phyloP scores from a whole-genome alignment of 2,113 vertebrate genomes.

The Pavo muticus region DNA sequence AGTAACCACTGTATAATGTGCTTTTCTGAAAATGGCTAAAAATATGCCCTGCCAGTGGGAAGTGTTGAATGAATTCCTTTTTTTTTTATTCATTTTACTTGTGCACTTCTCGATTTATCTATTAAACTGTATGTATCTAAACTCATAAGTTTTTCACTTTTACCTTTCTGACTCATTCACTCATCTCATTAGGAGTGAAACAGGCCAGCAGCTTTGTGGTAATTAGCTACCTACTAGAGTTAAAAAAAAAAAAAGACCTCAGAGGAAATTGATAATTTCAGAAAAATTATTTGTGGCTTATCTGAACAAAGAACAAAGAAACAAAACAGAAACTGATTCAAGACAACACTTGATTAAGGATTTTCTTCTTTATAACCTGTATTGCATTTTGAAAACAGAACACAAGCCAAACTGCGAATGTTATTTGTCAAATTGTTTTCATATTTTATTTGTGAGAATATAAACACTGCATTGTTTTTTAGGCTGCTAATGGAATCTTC shows the following conservation, averaged over 20 bases:
- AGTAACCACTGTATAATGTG: background rate
- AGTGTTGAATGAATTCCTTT: background rate
- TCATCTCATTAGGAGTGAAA: background rate
- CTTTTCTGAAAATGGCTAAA: background rate
- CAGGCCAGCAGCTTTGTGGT: background rate
- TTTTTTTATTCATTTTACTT: background rate
- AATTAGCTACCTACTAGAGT: background rate
- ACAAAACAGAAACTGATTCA: background rate
- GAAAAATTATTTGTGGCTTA: background rate
- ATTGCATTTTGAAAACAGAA: conserved; percentile 1
- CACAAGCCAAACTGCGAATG: background rate
- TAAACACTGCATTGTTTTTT: conserved; percentile 21
- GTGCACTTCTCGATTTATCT: background rate
- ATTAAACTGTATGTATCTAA: background rate
- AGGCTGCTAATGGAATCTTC: conserved; percentile 14
- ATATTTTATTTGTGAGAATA: background rate
- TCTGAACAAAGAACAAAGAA: background rate
- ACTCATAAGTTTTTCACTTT: background rate
- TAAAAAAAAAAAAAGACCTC: background rate
- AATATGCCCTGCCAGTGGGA: background rate
- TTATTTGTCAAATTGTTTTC: background rate
- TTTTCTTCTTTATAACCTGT: background rate
- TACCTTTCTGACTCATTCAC: background rate
- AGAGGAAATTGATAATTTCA: background rate
- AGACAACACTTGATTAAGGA: background rate